A percentile compares a stretch with the other conserved stretches of the same genome.
Conservation (phyloP, 35 echinoderm and acorn worm genomes). For the Apostichopus japonicus region DNA sequence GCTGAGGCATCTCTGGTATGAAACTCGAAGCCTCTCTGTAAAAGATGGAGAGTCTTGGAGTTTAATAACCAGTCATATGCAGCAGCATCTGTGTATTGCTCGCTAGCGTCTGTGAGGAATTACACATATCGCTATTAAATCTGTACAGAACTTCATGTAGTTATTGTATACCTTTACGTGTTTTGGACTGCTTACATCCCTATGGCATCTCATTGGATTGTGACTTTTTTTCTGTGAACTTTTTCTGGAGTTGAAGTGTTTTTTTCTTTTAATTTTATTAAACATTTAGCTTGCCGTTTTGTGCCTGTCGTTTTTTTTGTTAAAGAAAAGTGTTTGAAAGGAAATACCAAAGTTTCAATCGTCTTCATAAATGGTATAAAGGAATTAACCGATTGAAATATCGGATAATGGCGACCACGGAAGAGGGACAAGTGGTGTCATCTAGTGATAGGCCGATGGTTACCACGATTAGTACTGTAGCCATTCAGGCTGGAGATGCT, state of each 20-base stretch:
- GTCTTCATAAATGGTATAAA: background rate
- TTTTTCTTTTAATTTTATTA: background rate
- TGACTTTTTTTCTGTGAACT: background rate
- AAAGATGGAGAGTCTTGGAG: background rate
- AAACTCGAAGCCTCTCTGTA: conserved; percentile 36
- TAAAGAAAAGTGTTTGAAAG: background rate
- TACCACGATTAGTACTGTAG: conserved; percentile 93
- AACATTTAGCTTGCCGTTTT: background rate
- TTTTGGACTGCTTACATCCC: conserved; percentile 45
- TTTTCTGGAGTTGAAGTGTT: background rate
- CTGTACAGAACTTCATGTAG: conserved; percentile 9
- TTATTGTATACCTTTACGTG: conserved; percentile 15
- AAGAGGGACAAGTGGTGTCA: background rate
- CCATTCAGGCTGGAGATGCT: conserved; percentile 86
- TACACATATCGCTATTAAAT: background rate
- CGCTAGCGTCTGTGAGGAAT: conserved; percentile 13
- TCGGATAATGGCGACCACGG: conserved; percentile 30
- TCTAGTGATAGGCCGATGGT: conserved; percentile 43
- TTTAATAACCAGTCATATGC: conserved; percentile 24
- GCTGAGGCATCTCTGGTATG: conserved; percentile 55
- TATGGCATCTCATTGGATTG: conserved; percentile 48
- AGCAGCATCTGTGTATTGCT: background rate
- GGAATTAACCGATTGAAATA: background rate
- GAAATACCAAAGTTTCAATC: background rate
- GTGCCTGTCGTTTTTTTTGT: background rate